phyloP scores from a whole-genome alignment of 1,140 invertebrate genomes.

The Lordiphosa mommai region DNA sequence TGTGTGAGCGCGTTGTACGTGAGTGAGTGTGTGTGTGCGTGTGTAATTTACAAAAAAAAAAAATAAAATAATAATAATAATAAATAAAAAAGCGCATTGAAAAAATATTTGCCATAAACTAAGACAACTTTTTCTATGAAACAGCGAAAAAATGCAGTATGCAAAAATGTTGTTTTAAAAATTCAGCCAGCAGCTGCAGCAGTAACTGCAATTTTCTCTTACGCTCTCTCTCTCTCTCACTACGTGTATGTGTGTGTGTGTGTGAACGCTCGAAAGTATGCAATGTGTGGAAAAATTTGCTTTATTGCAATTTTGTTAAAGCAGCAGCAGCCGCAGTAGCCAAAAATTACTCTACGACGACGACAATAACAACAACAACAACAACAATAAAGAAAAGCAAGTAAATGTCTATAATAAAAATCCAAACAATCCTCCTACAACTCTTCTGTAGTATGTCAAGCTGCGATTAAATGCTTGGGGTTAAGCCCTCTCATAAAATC shows the following conservation, averaged over 20 bases:
- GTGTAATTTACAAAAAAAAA: constrained; percentile 34
- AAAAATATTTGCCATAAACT: constrained; percentile 15
- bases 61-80: constrained; percentile 17
- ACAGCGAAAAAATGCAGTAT: constrained; percentile 3
- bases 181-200: constrained; percentile 60
- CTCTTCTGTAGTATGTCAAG: constrained; percentile 44
- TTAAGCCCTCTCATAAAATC: constrained; percentile 56
- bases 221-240: constrained; percentile 16
- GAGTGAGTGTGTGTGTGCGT: constrained; percentile 31
- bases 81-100: constrained; percentile 44
- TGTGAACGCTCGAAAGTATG: constrained; percentile 64
- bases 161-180: constrained; percentile 21
- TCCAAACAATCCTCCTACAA: constrained; percentile 35
- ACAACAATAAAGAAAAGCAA: constrained; percentile 47
- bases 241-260: constrained; percentile 11
- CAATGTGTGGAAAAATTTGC: constrained; percentile 68
- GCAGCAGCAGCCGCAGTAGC: constrained; percentile 23
- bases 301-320: constrained; percentile 64
- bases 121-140: constrained; percentile 8
- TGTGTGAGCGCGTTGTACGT: constrained; percentile 6
- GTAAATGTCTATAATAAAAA: constrained; percentile 75
- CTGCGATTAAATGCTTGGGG: constrained; percentile 65
- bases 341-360: constrained; percentile 35
- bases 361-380: constrained; percentile 49
- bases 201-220: constrained; percentile 63